phyloP scores from a whole-genome alignment of 2,797 vertebrate species.

The Falco rusticolus region DNA sequence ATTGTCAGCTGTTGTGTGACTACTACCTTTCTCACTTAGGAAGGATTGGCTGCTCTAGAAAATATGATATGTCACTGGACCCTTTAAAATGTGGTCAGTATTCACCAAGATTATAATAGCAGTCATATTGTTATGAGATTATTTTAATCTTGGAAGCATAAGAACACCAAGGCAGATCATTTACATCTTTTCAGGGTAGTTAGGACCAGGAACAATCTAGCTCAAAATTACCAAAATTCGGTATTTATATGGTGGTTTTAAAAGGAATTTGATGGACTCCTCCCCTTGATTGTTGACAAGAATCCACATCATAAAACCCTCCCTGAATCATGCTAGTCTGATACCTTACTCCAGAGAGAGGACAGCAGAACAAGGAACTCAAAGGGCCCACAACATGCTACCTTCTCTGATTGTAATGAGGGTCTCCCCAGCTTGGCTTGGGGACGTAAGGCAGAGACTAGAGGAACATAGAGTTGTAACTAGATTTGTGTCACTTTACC shows the following conservation, averaged over 20 bases:
- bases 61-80: not conserved
- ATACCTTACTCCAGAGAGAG: not conserved
- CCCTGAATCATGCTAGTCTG: rapidly evolving
- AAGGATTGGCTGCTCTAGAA: not conserved
- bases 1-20: not conserved
- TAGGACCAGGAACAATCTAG: not conserved
- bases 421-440: not conserved
- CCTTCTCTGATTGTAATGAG: not conserved
- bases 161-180: not conserved
- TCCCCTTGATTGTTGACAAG: not conserved
- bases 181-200: not conserved
- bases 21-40: not conserved
- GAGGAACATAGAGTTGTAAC: not conserved
- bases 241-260: not conserved
- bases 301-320: not conserved
- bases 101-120: not conserved
- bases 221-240: not conserved
- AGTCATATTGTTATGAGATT: not conserved
- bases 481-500: not conserved
- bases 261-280: not conserved
- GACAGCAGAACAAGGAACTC: not conserved
- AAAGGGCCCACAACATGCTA: not conserved
- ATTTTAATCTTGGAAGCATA: not conserved
- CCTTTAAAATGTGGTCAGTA: not conserved
- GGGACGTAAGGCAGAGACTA: not conserved